phyloP scores from a whole-genome alignment of 2,888 invertebrate species.

The Euzetes globulus region DNA sequence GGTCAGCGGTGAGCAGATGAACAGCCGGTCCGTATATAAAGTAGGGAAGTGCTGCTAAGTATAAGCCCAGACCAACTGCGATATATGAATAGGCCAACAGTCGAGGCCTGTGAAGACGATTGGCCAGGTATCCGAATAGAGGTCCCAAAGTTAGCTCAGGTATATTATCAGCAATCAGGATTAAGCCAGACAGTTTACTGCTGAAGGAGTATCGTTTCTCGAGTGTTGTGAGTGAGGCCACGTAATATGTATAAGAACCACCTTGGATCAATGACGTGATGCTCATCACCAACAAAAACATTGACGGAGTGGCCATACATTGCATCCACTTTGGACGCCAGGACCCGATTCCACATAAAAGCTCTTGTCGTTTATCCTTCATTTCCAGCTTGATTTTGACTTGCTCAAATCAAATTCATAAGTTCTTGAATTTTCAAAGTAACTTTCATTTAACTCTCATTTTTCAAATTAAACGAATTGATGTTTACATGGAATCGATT shows the following conservation, averaged over 20 bases:
- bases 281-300: neutral
- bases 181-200: conserved; percentile 37
- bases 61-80: neutral
- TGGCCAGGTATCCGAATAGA: conserved; percentile 8
- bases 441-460: too few species aligned
- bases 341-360: neutral
- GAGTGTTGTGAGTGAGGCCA: conserved; percentile 38
- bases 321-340: neutral
- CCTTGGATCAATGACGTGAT: neutral
- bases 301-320: neutral
- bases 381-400: too few species aligned
- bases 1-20: neutral
- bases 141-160: neutral
- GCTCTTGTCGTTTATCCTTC: neutral
- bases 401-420: too few species aligned
- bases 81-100: conserved; percentile 27
- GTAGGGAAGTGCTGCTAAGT: conserved; percentile 38
- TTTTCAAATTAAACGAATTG: too few species aligned
- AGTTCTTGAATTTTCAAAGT: too few species aligned
- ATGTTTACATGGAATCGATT: too few species aligned
- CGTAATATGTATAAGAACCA: conserved; percentile 37
- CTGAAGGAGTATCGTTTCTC: conserved; percentile 40
- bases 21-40: conserved; percentile 37
- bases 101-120: conserved; percentile 36
- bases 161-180: conserved; percentile 38